Base-by-base conservation (phyloP, 1,140 invertebrate genomes). In the Radopholus similis region DNA sequence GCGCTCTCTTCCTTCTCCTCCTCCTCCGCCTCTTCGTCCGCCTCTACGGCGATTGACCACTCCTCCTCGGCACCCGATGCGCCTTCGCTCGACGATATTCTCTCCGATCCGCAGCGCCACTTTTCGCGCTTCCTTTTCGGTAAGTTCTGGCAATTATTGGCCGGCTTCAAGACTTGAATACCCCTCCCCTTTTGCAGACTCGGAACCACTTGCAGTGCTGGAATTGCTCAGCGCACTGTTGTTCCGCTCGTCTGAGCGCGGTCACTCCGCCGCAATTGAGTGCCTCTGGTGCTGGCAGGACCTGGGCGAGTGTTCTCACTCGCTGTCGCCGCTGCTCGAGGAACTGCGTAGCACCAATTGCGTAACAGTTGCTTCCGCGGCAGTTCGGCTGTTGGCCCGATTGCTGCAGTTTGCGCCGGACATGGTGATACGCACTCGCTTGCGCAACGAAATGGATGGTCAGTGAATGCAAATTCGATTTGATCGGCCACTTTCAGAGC, bases 271-370 rank as follows among this genome's bases (percentile, higher is more conserved):
- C 28, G 69, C 49, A 4, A 18, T 74, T 21, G 62, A 69, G 42
- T 72, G 69, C 18, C 69, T 72, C 21, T 57, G 51, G 54, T 54
- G 55, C 53, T 72, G 72, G 72, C 66, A 68, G 47, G 67, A 74
- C 28, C 8, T 71, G 6, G 23, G 35, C 40, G 40, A 64, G 4
- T 73, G 21, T 21, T 28, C 38, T 11, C 54, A 62, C 18, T n/a
- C 55, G 11, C 32, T 70, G 5, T 74, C 71, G 8, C 32, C 44
- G 13, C 18, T 70, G 15, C 71, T 70, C 6, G 66, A 74, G 26
- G 68, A 70, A 53, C 32, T 70, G 34, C 11, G 66, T 13, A 26
- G 44, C 11, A 60, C 68, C 4, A 32, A 59, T 18, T 15, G 53
- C 35, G 53, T 64, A 9, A 23, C 60, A 23, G 53, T 38, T 54